phyloP scores from a whole-genome alignment of 1,140 invertebrate species.

The Lepidostoma basale region DNA sequence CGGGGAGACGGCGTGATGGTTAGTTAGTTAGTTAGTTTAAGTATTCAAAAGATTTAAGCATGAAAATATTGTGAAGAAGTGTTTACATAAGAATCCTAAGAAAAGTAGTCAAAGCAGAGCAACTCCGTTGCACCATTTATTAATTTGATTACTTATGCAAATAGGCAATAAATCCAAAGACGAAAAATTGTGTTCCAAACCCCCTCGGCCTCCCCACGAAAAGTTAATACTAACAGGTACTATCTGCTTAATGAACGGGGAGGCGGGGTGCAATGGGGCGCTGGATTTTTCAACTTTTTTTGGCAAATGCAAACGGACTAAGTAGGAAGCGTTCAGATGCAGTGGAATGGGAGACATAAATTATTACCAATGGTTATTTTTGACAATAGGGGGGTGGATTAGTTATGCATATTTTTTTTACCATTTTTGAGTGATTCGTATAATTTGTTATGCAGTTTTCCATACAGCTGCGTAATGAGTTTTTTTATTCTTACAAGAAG shows the following conservation, averaged over 20 bases:
- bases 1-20: too few species aligned
- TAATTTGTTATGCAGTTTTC: too few species aligned
- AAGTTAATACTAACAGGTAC: conserved; percentile 28
- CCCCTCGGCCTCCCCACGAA: conserved; percentile 22
- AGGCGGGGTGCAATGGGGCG: conserved; percentile 28
- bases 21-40: too few species aligned
- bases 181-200: conserved; percentile 39
- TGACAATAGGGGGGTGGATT: not conserved
- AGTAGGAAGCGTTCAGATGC: conserved; percentile 24
- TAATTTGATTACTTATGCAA: conserved; percentile 47
- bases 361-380: conserved; percentile 43
- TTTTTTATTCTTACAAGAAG: too few species aligned
- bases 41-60: too few species aligned
- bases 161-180: conserved; percentile 42
- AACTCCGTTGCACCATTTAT: conserved; percentile 42
- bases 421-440: too few species aligned
- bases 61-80: too few species aligned
- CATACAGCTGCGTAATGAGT: too few species aligned
- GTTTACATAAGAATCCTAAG: too few species aligned
- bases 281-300: conserved; percentile 43
- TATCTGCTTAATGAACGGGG: conserved; percentile 31
- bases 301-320: conserved; percentile 19
- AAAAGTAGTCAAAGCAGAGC: too few species aligned
- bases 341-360: conserved; percentile 35
- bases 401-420: too few species aligned